These are phyloP conservation scores for Ophthalmolycus amberensis DNA, from an alignment of 2,113 vertebrate species.

Conservation along the genomic window DNA sequence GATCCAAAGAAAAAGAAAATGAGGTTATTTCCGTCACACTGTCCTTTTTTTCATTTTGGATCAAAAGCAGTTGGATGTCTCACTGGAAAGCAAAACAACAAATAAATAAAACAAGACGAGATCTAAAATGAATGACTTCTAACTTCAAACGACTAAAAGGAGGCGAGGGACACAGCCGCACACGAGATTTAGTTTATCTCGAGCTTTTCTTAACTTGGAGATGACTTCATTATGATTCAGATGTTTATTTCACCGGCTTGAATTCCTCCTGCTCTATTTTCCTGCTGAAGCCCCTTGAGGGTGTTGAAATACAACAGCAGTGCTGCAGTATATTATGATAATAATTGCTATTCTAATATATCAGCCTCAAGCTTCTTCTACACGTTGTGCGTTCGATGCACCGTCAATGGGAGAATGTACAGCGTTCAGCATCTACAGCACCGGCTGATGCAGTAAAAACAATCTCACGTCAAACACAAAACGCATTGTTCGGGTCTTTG, in stretches of 20 bases:
- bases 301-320: neutral
- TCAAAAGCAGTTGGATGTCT: constrained; percentile 11
- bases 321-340: neutral
- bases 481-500: neutral
- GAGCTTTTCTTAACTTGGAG: neutral
- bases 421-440: no score
- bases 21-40: constrained; percentile 16
- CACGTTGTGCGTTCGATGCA: neutral
- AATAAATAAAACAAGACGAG: constrained; percentile 4
- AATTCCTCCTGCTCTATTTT: neutral
- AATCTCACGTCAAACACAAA: neutral
- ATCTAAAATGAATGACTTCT: constrained; percentile 25
- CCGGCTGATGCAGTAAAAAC: no score
- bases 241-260: neutral
- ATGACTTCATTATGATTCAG: neutral
- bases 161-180: neutral
- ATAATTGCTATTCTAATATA: neutral
- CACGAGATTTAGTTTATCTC: neutral
- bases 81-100: neutral
- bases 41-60: neutral
- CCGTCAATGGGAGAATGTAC: neutral
- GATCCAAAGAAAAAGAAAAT: neutral
- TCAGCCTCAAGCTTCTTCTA: neutral
- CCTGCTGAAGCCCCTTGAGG: neutral
- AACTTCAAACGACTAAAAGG: neutral